phyloP scores from a whole-genome alignment of 2,888 invertebrate genomes.

The Hypsopygia costalis region DNA sequence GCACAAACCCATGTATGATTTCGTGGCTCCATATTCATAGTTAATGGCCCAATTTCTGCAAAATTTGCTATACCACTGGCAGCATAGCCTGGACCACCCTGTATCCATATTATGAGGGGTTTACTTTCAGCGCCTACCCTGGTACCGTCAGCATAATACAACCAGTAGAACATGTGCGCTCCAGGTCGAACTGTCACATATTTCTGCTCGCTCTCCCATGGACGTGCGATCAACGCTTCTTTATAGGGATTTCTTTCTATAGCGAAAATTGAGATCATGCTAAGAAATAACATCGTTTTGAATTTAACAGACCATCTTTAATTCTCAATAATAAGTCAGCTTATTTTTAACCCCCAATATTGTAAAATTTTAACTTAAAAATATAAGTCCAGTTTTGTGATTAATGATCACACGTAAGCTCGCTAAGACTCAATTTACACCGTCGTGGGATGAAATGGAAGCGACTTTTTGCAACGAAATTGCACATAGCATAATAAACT shows the following conservation, averaged over 20 bases:
- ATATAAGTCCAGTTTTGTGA: too few relatives aligned
- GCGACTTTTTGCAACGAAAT: too few relatives aligned
- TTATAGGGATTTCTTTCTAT: too few relatives aligned
- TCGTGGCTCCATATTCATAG: conserved; percentile 82
- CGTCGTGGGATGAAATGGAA: too few relatives aligned
- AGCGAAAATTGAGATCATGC: conserved; percentile 9
- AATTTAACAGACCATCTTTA: too few relatives aligned
- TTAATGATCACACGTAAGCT: too few relatives aligned
- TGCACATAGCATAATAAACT: too few relatives aligned
- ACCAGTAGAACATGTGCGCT: conserved; percentile 93
- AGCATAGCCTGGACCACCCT: conserved; percentile 92
- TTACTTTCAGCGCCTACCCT: conserved; percentile 72
- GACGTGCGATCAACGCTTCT: conserved; percentile 29
- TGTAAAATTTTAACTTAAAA: too few relatives aligned
- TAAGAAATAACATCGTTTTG: too few relatives aligned
- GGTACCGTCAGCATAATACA: conserved; percentile 88
- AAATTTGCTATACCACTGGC: conserved; percentile 93
- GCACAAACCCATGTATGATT: conserved; percentile 87
- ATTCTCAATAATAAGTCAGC: too few relatives aligned
- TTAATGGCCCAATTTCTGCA: conserved; percentile 89
- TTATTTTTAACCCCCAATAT: too few relatives aligned
- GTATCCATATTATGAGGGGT: conserved; percentile 92
- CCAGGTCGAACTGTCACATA: conserved; percentile 86
- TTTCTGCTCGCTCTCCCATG: conserved; percentile 82
- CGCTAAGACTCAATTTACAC: too few relatives aligned